Evolutionary conservation across 2,113 vertebrate genomes (phyloP), one percentile per base, ranked within the genome.

Genomic region (Caloenas nicobarica): DNA sequence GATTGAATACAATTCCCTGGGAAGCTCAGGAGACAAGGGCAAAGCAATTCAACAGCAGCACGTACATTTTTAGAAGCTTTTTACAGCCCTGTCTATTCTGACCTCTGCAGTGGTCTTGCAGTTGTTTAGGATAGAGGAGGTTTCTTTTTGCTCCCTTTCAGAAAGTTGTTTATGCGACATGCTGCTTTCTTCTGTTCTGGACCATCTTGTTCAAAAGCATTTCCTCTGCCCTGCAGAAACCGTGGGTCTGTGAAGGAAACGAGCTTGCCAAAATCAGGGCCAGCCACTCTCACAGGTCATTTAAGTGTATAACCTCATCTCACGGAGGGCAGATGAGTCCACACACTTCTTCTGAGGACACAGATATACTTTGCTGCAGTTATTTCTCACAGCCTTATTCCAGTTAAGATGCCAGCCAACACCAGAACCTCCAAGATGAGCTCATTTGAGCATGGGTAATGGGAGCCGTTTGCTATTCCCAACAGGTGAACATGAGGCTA

Each of bases 31-130:
- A 93, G 88, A 95, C 69, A 77, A 95, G 83, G 62, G 86, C 83
- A 96, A 95, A 96, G 58, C 65, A 87, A 94, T 95, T 94, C 82
- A 90, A 66, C 82, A 88, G 85, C 11, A 2, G 50, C 73, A 79
- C 40, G 21, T 56, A 81, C 80, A 80, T 88, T 96, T 95, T 96
- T 79, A 95, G 93, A 88, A 94, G 88, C 60, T 88, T 95, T 94
- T 96, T 95, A 86, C 70, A 84, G 77, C 53, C 61, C 77, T 87
- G 61, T 50, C 80, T 81, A 90, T 77, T 95, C 53, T 92, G 91
- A 95, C 90, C 93, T 95, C 65, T 88, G 89, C 89, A 71, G 44
- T 44, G 33, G 73, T 92, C 40, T 88, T 72, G 42, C 74, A 23
- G 38, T 54, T 92, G 38, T 84, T 87, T 61, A 73, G 83, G 48